phyloP scores from a whole-genome alignment of 2,797 vertebrate species.

The Ibycter americanus region DNA sequence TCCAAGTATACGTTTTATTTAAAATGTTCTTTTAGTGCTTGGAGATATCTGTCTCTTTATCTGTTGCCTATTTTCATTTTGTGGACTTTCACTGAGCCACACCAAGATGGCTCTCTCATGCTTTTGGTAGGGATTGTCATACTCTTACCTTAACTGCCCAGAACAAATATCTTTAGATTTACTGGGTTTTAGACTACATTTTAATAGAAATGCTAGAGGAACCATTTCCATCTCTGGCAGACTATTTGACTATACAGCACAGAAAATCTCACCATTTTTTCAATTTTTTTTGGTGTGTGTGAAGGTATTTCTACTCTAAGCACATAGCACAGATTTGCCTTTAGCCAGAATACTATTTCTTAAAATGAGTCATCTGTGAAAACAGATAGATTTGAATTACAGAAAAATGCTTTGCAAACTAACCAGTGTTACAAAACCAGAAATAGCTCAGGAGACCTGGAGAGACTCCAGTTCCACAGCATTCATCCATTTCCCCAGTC shows the following conservation, averaged over 20 bases:
- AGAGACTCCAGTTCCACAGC: neutral
- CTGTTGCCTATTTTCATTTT: neutral
- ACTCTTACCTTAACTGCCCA: neutral
- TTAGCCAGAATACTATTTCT: neutral
- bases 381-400: slow-evolving; percentile 33
- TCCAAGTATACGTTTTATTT: neutral
- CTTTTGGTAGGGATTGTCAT: neutral
- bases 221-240: neutral
- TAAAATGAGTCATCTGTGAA: slow-evolving; percentile 30
- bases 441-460: slow-evolving; percentile 29
- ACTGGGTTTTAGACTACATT: neutral
- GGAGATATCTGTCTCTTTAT: neutral
- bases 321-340: neutral
- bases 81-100: neutral
- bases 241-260: neutral
- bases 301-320: neutral
- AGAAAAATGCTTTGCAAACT: slow-evolving; percentile 29
- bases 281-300: too few relatives aligned
- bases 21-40: neutral
- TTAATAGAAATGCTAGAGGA: neutral
- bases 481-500: neutral
- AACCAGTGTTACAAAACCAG: slow-evolving; percentile 27
- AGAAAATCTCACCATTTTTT: neutral
- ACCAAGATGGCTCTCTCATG: neutral
- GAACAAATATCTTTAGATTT: neutral